These are phyloP conservation scores for Parauchenoglanis ngamensis DNA, from an alignment of 2,797 vertebrate species.

Conservation along the genomic window DNA sequence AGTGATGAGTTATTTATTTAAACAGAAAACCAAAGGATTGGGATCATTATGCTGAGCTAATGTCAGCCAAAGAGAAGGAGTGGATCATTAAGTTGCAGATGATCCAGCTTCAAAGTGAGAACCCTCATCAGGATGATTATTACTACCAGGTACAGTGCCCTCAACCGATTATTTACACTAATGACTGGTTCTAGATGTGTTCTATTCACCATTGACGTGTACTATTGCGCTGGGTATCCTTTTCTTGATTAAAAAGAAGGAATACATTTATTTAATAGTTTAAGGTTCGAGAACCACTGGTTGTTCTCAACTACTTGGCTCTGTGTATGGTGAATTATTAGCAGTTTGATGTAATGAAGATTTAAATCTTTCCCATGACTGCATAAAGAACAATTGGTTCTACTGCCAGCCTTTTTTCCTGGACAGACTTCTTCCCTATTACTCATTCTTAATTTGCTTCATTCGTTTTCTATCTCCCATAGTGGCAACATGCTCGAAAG, in stretches of 20 bases:
- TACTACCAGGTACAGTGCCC: conserved; percentile 82
- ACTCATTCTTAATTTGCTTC: too few species aligned
- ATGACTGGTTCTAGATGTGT: neutral
- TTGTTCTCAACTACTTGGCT: neutral
- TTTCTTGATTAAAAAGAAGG: neutral
- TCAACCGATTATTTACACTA: neutral
- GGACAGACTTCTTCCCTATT: too few species aligned
- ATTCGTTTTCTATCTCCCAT: too few species aligned
- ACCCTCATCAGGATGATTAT: conserved; percentile 86
- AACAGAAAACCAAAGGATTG: conserved; percentile 75
- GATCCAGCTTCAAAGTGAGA: conserved; percentile 95
- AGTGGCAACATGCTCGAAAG: too few species aligned
- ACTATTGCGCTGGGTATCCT: neutral
- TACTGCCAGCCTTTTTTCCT: neutral
- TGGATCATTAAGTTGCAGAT: conserved; percentile 93
- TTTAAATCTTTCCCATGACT: neutral
- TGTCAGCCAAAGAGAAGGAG: conserved; percentile 90
- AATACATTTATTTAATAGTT: neutral
- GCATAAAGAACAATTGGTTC: neutral
- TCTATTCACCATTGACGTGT: neutral
- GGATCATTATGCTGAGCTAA: conserved; percentile 84
- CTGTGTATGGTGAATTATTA: neutral
- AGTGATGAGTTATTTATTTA: conserved; percentile 14
- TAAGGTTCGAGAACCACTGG: neutral
- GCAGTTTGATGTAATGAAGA: neutral